A percentile compares a stretch with the other conserved stretches of the same genome.
Evolutionary conservation across 2,797 vertebrate species (phyloP).

Genomic region (Notoglanidium macrostoma): DNA sequence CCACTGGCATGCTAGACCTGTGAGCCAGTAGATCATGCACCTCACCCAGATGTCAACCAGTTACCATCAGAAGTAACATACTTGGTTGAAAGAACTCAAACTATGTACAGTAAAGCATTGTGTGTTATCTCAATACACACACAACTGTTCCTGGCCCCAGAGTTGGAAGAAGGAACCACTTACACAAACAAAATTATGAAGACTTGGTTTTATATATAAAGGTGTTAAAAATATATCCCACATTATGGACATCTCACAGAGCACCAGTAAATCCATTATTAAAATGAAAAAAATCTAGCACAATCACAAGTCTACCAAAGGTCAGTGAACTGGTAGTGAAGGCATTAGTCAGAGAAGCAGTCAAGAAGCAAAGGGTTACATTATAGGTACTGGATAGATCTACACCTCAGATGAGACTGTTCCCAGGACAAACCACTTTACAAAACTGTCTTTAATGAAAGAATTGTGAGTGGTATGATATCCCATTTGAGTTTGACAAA

Average conservation of each 20-base stretch:
- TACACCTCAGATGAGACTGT: neutral
- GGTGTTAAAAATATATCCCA: neutral
- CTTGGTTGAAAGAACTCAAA: neutral
- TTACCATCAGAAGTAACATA: too few relatives aligned
- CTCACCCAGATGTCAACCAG: too few relatives aligned
- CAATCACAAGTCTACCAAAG: neutral
- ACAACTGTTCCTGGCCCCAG: neutral
- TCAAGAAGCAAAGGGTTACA: neutral
- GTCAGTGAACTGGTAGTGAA: neutral
- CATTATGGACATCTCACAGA: neutral
- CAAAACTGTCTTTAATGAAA: neutral
- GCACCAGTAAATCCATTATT: neutral
- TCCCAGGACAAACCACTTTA: neutral
- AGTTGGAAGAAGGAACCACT: neutral
- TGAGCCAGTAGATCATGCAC: too few relatives aligned
- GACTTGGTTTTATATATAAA: neutral
- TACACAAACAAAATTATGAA: neutral
- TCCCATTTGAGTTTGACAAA: neutral
- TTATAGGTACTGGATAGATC: neutral
- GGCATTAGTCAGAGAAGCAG: neutral
- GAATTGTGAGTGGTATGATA: neutral
- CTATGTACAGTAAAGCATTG: too few relatives aligned
- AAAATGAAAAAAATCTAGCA: neutral
- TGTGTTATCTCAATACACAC: neutral
- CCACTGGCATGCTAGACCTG: too few relatives aligned